Conservation (phyloP, 53 echinoderm and acorn worm species). For the Actinopyga echinites region DNA sequence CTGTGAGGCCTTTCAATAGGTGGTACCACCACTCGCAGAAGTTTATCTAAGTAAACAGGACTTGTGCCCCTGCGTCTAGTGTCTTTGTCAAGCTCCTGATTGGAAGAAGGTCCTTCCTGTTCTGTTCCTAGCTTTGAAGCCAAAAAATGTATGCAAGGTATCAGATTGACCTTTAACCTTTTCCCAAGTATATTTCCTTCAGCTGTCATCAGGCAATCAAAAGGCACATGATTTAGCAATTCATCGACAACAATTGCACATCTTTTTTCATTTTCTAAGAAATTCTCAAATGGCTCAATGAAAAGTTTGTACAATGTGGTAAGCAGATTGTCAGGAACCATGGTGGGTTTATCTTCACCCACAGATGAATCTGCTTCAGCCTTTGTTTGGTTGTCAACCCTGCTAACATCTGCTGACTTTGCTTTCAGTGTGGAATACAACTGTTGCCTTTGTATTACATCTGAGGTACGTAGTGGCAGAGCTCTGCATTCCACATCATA, state of each 20-base stretch:
- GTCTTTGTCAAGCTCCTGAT: background rate
- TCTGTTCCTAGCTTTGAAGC: background rate
- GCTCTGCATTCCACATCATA: conserved; percentile 86
- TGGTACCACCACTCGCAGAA: conserved; percentile 79
- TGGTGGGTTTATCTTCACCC: too few relatives aligned
- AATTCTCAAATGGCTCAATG: background rate
- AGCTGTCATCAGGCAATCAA: background rate
- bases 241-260: conserved; percentile 8
- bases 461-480: conserved; percentile 69
- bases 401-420: background rate
- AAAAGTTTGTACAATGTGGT: background rate
- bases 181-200: background rate
- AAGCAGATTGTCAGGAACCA: background rate
- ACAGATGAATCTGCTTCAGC: background rate
- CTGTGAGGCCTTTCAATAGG: conserved; percentile 69
- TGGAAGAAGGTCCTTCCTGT: background rate
- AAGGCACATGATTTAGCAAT: conserved; percentile 1
- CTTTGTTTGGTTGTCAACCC: background rate
- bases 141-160: conserved; percentile 25
- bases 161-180: conserved; percentile 2
- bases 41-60: conserved; percentile 83
- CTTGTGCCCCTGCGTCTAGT: background rate
- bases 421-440: conserved; percentile 6
- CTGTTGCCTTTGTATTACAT: conserved; percentile 58
- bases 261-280: background rate